Evolutionary conservation across 2,888 invertebrate genomes (phyloP).

Genomic region (Drosophila neotestacea): DNA sequence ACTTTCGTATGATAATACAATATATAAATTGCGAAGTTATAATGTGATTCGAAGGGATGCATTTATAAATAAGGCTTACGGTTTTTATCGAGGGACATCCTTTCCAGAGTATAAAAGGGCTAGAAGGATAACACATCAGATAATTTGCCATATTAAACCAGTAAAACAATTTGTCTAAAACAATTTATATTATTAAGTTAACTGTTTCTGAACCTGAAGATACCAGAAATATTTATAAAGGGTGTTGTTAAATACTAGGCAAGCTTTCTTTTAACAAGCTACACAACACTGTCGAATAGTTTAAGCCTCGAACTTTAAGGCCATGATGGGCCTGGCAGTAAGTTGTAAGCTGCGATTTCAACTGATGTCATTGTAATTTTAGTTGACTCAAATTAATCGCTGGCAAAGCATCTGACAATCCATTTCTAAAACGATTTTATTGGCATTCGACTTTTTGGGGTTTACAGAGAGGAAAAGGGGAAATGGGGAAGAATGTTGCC

Average conservation of each 20-base stretch:
- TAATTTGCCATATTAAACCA: too few relatives aligned
- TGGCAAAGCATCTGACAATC: constrained; percentile 57
- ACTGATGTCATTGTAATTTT: constrained; percentile 19
- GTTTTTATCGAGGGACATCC: too few relatives aligned
- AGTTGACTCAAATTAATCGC: constrained; percentile 59
- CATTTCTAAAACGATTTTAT: constrained; percentile 59
- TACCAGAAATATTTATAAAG: background rate
- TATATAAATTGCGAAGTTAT: too few relatives aligned
- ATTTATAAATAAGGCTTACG: too few relatives aligned
- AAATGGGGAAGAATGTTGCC: constrained; percentile 24
- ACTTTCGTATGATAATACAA: too few relatives aligned
- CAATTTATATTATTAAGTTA: too few relatives aligned
- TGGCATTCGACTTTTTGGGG: constrained; percentile 36
- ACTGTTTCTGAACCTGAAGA: too few relatives aligned
- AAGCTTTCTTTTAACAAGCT: background rate
- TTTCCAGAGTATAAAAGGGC: too few relatives aligned
- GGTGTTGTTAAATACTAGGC: too few relatives aligned
- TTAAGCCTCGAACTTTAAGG: background rate
- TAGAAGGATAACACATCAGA: too few relatives aligned
- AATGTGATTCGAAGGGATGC: too few relatives aligned
- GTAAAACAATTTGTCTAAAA: too few relatives aligned
- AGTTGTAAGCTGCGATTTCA: background rate
- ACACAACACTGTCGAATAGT: background rate
- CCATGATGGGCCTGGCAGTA: background rate
- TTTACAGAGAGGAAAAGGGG: background rate